A percentile compares a stretch with the other conserved stretches of the same genome.
phyloP scores from a whole-genome alignment of 1,140 invertebrate species.

The Caenorhabditis remanei region DNA sequence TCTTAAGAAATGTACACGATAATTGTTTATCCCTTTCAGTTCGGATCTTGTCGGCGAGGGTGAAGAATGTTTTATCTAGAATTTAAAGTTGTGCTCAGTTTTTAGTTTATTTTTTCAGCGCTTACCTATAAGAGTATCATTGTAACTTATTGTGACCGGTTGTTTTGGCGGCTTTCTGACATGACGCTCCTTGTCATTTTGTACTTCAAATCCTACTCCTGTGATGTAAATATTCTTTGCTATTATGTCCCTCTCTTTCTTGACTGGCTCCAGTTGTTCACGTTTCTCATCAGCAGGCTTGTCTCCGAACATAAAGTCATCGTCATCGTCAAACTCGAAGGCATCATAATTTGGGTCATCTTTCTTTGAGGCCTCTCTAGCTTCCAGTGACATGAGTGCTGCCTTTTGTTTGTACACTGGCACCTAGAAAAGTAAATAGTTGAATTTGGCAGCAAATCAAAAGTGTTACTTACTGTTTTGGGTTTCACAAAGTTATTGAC shows the following conservation, averaged over 20 bases:
- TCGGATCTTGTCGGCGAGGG: slow-evolving; percentile 6
- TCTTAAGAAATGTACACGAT: background rate
- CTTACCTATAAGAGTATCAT: background rate
- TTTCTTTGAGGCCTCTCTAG: background rate
- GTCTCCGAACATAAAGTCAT: slow-evolving; percentile 19
- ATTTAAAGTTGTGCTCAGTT: background rate
- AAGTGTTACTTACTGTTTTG: background rate
- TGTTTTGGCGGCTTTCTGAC: background rate
- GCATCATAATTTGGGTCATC: slow-evolving; percentile 41
- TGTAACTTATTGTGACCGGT: background rate
- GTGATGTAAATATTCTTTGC: slow-evolving; percentile 54
- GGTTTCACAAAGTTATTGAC: slow-evolving; percentile 5
- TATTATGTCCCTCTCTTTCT: background rate
- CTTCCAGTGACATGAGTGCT: slow-evolving; percentile 8
- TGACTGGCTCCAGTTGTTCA: background rate
- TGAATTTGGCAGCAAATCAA: background rate
- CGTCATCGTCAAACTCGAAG: slow-evolving; percentile 58
- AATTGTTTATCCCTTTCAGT: background rate
- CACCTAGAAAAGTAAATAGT: slow-evolving; percentile 33
- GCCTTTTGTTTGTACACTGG: slow-evolving; percentile 66
- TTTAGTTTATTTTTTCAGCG: background rate
- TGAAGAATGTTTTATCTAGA: slow-evolving; percentile 24
- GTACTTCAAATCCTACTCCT: slow-evolving; percentile 58
- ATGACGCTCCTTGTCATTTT: background rate
- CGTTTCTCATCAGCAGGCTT: background rate